Evolutionary conservation across 2,888 invertebrate genomes (phyloP).

Genomic region (Melinaea marsaeus): DNA sequence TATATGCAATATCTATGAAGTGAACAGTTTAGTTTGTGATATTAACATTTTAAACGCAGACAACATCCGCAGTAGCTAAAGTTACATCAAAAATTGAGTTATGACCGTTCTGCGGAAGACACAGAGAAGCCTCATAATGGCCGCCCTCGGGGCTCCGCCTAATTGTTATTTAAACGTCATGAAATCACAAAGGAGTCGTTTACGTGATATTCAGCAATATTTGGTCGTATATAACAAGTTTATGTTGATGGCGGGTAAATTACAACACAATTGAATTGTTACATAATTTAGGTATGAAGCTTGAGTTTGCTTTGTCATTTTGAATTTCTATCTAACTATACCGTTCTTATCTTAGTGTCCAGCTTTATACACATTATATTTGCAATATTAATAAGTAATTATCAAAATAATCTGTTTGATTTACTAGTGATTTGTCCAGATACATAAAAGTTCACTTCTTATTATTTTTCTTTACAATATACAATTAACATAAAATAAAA

Average conservation of each 20-base stretch:
- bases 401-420: too few species aligned
- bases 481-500: too few species aligned
- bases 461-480: too few species aligned
- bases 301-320: background rate
- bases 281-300: background rate
- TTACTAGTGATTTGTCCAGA: too few species aligned
- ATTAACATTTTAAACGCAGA: background rate
- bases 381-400: too few species aligned
- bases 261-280: constrained; percentile 24
- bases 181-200: constrained; percentile 36
- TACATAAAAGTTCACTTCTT: too few species aligned
- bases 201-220: constrained; percentile 38
- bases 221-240: constrained; percentile 35
- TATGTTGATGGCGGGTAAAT: constrained; percentile 27
- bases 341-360: too few species aligned
- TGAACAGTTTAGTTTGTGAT: too few species aligned
- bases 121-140: constrained; percentile 42
- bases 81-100: constrained; percentile 35
- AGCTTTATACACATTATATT: too few species aligned
- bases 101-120: constrained; percentile 41
- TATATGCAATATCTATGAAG: too few species aligned
- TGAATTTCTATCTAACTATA: background rate
- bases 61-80: constrained; percentile 26
- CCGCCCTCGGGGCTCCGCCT: constrained; percentile 23
- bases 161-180: constrained; percentile 33